Percentiles rank a stretch among this genome's conserved stretches.
Conservation (phyloP, 2,113 vertebrate genomes). For the Burhinus bistriatus region DNA sequence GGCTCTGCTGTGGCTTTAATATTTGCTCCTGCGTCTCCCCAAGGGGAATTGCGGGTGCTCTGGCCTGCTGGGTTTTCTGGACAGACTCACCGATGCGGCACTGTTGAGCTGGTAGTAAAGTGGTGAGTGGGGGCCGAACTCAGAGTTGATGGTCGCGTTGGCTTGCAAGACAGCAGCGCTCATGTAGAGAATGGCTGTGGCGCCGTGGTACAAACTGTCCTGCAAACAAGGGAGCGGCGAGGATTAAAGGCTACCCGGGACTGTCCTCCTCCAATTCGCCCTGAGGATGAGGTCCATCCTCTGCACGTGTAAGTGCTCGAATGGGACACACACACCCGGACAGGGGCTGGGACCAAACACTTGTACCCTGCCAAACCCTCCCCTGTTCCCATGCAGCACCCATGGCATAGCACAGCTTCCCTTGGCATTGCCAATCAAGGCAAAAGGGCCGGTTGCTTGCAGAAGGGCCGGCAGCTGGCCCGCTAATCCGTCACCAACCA, state of each 20-base stretch:
- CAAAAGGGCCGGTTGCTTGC: not conserved
- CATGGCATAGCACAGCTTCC: not conserved
- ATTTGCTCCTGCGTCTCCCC: not conserved
- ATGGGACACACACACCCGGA: fast-evolving
- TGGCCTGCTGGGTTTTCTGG: not conserved
- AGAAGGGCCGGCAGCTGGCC: fast-evolving
- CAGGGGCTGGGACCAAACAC: not conserved
- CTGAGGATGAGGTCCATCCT: not conserved
- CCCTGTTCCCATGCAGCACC: not conserved
- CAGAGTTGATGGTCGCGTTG: not conserved
- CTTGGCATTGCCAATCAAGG: fast-evolving
- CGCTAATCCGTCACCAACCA: not conserved
- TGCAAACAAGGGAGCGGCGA: not conserved
- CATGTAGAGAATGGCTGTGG: slow-evolving; percentile 54
- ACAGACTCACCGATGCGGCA: not conserved
- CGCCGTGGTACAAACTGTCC: slow-evolving; percentile 46
- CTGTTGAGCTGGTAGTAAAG: slow-evolving; percentile 43
- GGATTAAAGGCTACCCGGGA: not conserved
- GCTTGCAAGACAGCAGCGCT: slow-evolving; percentile 56
- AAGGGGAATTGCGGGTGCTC: fast-evolving
- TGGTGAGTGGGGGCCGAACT: fast-evolving
- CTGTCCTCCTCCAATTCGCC: not conserved
- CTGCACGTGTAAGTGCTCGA: fast-evolving
- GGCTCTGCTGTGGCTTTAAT: not conserved
- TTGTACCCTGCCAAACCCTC: fast-evolving